These are phyloP conservation scores for Phaethornis superciliosus DNA, from an alignment of 2,113 vertebrate species.

Conservation along the genomic window DNA sequence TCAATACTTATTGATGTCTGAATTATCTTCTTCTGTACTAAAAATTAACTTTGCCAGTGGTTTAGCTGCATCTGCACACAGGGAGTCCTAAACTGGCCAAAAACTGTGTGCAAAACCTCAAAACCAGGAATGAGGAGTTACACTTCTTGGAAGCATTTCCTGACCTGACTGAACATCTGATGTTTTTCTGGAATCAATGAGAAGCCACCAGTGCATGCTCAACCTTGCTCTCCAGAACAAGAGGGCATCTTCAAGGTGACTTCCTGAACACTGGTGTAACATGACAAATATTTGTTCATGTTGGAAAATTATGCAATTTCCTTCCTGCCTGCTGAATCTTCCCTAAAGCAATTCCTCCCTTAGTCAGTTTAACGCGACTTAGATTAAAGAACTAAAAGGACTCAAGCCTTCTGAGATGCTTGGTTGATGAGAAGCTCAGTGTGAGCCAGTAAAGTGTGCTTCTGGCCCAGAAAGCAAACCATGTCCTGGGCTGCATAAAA, in stretches of 20 bases:
- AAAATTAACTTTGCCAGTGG: not conserved
- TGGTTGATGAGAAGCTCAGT: too few species aligned
- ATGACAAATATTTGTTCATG: not conserved
- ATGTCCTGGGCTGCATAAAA: too few species aligned
- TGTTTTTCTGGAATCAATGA: not conserved
- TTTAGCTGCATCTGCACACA: not conserved
- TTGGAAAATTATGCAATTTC: not conserved
- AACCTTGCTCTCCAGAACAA: not conserved
- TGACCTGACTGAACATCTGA: not conserved
- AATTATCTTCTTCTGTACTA: not conserved
- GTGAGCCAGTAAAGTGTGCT: too few species aligned
- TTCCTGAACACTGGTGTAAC: not conserved
- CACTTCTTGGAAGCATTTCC: not conserved
- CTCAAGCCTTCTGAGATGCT: not conserved
- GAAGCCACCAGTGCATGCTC: accelerated
- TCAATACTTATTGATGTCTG: not conserved
- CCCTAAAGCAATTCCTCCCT: not conserved
- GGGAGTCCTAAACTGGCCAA: not conserved
- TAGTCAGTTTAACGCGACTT: not conserved
- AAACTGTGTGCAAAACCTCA: not conserved
- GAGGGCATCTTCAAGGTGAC: accelerated
- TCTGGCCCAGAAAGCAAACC: too few species aligned
- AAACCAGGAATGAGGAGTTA: not conserved
- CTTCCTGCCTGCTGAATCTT: not conserved
- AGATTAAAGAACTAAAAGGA: not conserved